Base-by-base conservation (phyloP, 2,888 invertebrate genomes). In the Andrena chrysosceles region DNA sequence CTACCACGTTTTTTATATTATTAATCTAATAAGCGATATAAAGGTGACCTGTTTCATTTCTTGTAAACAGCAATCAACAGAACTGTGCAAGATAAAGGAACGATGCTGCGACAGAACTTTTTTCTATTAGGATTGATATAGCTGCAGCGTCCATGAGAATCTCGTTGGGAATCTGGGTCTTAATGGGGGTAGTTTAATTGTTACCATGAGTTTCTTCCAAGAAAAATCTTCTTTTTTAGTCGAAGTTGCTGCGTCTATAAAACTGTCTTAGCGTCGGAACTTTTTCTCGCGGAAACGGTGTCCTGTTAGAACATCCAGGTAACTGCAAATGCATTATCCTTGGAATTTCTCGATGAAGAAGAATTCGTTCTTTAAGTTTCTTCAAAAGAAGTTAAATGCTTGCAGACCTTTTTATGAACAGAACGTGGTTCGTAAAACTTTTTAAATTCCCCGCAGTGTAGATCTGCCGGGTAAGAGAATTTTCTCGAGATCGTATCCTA, bases 271-370 rank as follows among this genome's bases (percentile, higher is more conserved):
- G 8, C 16, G n/a, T 16, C 8, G 23, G 23, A 48, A 54, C 62
- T 31, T 63, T 42, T 31, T 13, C 54, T 13, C 31, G 35, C 16
- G n/a, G 23, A 48, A 77, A 72, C 10, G 42, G 26, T 48, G 69
- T 26, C 31, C 20, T 13, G 35, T 16, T 33, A 26, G 7, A 54
- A 26, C 63, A 72, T 52, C 35, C 7, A 33, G 35, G 23, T 33
- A 26, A 63, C 33, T 54, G 52, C n/a, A 20, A 23, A 42, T 23
- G 16, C 52, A 33, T 54, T 63, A 35, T 13, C 26, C n/a, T 35
- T 23, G 31, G 52, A n/a, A 29, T 71, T 71, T 49, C 52, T 20
- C 5, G 31, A 42, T 20, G 72, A 64, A 56, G 29, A 77, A 42
- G 33, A 35, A 59, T 59, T 77, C 63, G 10, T 56, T 31, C 42